A percentile compares a stretch with the other conserved stretches of the same genome.
Conservation (phyloP, 2,113 vertebrate species). For the Halcyon senegalensis region DNA sequence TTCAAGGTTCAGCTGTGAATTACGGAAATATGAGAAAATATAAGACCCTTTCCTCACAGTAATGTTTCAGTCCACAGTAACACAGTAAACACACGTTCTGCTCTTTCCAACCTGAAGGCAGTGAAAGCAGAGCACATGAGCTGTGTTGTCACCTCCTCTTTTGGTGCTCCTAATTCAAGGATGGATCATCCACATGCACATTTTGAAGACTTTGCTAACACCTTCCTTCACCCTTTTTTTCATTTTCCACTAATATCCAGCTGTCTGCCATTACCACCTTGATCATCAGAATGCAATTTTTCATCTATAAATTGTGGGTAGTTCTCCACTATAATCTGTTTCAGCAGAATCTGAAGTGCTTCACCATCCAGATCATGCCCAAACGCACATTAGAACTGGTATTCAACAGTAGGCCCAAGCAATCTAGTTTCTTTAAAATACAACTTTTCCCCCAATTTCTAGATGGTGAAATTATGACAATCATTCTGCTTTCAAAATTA, state of each 20-base stretch:
- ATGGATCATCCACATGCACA: background rate
- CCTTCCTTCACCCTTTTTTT: background rate
- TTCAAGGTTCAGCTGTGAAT: background rate
- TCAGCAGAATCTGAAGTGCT: background rate
- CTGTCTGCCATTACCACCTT: background rate
- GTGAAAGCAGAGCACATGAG: background rate
- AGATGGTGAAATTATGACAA: background rate
- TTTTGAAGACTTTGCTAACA: background rate
- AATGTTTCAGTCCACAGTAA: background rate
- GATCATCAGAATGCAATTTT: background rate
- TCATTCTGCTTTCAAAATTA: background rate
- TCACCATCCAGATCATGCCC: background rate
- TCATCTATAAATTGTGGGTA: background rate
- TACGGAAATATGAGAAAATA: conserved; percentile 25
- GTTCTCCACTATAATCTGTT: background rate
- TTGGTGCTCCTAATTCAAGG: background rate
- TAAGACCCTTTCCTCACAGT: background rate
- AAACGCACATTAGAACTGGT: background rate
- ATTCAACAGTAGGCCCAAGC: background rate
- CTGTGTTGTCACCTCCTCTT: background rate
- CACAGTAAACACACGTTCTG: background rate
- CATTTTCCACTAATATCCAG: background rate
- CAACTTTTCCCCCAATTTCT: background rate
- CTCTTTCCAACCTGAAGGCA: background rate
- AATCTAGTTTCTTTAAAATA: background rate